Percentiles rank a stretch among this genome's conserved stretches.
These are phyloP conservation scores for Cirrhinus molitorella DNA, from an alignment of 2,797 vertebrate species.

Conservation along the genomic window DNA sequence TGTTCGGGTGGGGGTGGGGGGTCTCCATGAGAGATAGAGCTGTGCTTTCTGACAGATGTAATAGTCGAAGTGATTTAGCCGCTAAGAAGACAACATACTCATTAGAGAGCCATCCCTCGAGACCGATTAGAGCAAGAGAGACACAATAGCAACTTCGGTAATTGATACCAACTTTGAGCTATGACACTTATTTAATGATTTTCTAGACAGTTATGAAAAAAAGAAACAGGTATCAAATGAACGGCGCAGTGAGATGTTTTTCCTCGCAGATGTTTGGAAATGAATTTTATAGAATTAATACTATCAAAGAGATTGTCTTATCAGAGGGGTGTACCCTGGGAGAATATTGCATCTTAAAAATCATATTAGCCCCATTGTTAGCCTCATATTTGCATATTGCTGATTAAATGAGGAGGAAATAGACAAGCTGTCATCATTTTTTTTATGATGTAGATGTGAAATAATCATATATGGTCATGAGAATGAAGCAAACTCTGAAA, in stretches of 20 bases:
- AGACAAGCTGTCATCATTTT: slow-evolving; percentile 41
- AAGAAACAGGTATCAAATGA: slow-evolving; percentile 53
- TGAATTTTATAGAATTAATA: slow-evolving; percentile 75
- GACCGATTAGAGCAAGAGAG: slow-evolving; percentile 86
- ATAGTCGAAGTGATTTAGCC: slow-evolving; percentile 91
- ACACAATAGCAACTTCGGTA: slow-evolving; percentile 83
- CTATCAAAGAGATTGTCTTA: slow-evolving; percentile 73
- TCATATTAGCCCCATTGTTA: slow-evolving; percentile 61
- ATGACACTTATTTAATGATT: slow-evolving; percentile 78
- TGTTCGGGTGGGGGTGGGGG: slow-evolving; percentile 62
- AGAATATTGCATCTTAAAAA: slow-evolving; percentile 67
- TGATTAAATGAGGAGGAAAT: slow-evolving; percentile 49
- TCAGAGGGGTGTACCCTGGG: slow-evolving; percentile 70
- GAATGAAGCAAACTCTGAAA: slow-evolving; percentile 7
- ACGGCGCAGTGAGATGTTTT: slow-evolving; percentile 48
- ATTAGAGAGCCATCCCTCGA: slow-evolving; percentile 85
- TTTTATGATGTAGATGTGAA: neutral
- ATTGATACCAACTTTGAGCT: slow-evolving; percentile 83
- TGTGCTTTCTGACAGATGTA: slow-evolving; percentile 85
- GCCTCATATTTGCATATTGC: slow-evolving; percentile 49
- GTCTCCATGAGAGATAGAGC: slow-evolving; percentile 87
- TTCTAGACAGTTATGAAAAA: slow-evolving; percentile 62
- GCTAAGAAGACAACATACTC: slow-evolving; percentile 82
- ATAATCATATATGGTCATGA: slow-evolving; percentile 3
- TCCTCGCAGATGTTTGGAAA: slow-evolving; percentile 67